phyloP scores from a whole-genome alignment of 2,797 vertebrate species.

The Tenualosa thibaudeaui region DNA sequence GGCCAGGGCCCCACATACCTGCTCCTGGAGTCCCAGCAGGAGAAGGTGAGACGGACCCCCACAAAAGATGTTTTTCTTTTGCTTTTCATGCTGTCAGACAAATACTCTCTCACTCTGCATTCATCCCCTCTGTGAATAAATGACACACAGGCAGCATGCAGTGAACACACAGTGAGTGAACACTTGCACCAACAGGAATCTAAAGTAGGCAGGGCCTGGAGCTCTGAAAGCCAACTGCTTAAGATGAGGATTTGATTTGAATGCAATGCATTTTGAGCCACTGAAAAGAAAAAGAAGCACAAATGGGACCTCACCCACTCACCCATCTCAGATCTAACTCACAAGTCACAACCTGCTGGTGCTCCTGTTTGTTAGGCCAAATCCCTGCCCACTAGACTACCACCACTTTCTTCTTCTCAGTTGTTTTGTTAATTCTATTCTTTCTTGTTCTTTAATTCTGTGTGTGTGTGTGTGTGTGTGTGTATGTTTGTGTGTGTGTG shows the following conservation, averaged over 20 bases:
- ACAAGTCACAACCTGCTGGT: no score
- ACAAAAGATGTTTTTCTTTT: no score
- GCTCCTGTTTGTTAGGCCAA: no score
- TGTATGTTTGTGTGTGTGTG: conserved; percentile 31
- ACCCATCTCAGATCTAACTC: no score
- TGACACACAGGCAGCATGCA: not conserved
- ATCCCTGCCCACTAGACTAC: no score
- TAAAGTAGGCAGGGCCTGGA: not conserved
- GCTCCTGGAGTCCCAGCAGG: conserved; percentile 86
- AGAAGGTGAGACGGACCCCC: conserved; percentile 79
- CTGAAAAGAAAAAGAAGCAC: not conserved
- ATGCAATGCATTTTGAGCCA: not conserved
- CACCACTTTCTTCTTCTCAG: no score
- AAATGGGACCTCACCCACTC: no score
- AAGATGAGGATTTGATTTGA: not conserved
- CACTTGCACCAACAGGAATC: no score
- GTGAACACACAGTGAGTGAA: no score
- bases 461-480: not conserved
- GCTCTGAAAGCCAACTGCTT: not conserved
- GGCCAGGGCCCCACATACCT: conserved; percentile 91
- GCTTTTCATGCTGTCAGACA: no score
- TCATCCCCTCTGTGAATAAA: not conserved
- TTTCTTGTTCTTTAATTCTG: not conserved
- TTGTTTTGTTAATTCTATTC: no score
- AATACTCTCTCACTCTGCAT: not conserved